phyloP scores from a whole-genome alignment of 2,888 invertebrate species.

The Mythimna pallens region DNA sequence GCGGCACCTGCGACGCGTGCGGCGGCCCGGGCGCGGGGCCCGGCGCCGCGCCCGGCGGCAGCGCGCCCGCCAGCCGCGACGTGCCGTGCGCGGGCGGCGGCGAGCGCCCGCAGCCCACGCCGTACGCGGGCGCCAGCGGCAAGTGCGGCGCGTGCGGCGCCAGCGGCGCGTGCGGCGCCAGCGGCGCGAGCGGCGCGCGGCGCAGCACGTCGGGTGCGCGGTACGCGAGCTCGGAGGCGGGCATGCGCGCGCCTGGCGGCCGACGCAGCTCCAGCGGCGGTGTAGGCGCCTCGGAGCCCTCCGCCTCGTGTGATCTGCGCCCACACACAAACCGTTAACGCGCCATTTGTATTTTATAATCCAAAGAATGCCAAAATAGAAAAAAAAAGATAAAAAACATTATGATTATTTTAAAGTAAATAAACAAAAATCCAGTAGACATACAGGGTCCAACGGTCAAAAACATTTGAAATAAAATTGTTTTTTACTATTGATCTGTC shows the following conservation, averaged over 20 bases:
- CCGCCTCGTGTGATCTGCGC: slow-evolving; percentile 89
- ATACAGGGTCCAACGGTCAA: too few species aligned
- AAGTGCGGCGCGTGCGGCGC: slow-evolving; percentile 46
- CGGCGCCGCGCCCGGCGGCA: slow-evolving; percentile 55
- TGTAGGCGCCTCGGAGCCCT: slow-evolving; percentile 92
- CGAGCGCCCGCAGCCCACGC: slow-evolving; percentile 52
- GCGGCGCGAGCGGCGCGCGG: slow-evolving; percentile 52
- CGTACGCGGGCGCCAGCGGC: slow-evolving; percentile 45
- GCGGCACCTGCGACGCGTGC: slow-evolving; percentile 93
- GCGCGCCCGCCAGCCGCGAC: slow-evolving; percentile 48
- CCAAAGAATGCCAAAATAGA: too few species aligned
- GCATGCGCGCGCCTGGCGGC: slow-evolving; percentile 91
- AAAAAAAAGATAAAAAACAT: too few species aligned
- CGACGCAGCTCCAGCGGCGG: slow-evolving; percentile 94
- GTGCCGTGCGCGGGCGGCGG: slow-evolving; percentile 70
- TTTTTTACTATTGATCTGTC: too few species aligned
- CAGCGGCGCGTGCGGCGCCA: slow-evolving; percentile 87
- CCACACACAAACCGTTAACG: background rate
- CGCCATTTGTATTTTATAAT: too few species aligned
- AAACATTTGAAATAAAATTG: too few species aligned
- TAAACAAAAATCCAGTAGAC: too few species aligned
- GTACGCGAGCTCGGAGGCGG: slow-evolving; percentile 88
- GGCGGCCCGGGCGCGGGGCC: slow-evolving; percentile 89
- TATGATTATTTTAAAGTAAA: too few species aligned
- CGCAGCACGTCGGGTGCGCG: slow-evolving; percentile 69